phyloP scores from a whole-genome alignment of 2,113 vertebrate genomes.

The Cathartes aura region DNA sequence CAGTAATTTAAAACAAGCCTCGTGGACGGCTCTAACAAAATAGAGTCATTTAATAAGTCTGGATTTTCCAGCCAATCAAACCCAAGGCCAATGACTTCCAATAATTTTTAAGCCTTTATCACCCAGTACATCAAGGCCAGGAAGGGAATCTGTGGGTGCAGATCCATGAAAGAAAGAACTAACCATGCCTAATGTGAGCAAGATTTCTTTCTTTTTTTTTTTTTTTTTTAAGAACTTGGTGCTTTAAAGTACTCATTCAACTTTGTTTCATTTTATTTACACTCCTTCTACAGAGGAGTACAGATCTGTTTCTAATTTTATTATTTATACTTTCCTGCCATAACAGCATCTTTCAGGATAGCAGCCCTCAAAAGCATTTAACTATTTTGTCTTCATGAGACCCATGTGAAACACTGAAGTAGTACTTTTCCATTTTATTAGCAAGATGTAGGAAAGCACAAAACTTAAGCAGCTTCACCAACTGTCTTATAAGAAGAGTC shows the following conservation, averaged over 20 bases:
- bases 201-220: neutral
- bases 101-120: neutral
- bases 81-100: neutral
- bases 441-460: neutral
- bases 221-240: neutral
- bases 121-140: neutral
- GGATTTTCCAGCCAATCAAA: constrained; percentile 29
- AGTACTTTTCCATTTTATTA: neutral
- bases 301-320: neutral
- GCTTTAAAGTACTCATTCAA: neutral
- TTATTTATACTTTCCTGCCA: neutral
- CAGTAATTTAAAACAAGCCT: constrained; percentile 48
- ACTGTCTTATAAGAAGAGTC: neutral
- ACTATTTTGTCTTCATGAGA: neutral
- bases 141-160: neutral
- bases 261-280: neutral
- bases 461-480: neutral
- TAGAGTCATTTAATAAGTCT: constrained; percentile 13
- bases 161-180: neutral
- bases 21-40: neutral
- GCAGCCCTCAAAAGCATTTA: neutral
- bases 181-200: neutral
- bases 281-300: neutral
- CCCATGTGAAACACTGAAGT: neutral
- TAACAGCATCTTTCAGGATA: neutral